Evolutionary conservation across 1,140 invertebrate genomes (phyloP).

Genomic region (Micrasema longulum): DNA sequence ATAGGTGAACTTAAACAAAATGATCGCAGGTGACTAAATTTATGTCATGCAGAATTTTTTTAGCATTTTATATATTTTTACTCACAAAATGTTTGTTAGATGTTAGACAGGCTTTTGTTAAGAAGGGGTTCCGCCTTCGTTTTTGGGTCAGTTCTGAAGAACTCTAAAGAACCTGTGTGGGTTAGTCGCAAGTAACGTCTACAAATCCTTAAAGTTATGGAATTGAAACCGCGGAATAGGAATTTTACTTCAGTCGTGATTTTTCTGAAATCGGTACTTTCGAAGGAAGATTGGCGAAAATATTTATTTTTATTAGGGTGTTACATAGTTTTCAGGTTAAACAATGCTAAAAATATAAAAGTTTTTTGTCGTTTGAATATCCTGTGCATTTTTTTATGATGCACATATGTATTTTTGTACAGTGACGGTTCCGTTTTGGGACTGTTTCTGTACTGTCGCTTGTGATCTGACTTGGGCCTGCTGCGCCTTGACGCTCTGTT

Average conservation of each 20-base stretch:
- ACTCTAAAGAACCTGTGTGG: too few species aligned
- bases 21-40: neutral
- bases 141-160: neutral
- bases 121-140: neutral
- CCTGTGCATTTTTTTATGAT: neutral
- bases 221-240: conserved; percentile 8
- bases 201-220: neutral
- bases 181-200: too few species aligned
- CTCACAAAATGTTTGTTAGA: neutral
- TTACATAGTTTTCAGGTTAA: too few species aligned
- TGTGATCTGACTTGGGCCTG: conserved; percentile 30
- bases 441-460: conserved; percentile 30
- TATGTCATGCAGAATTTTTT: conserved; percentile 18
- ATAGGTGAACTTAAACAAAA: conserved; percentile 16
- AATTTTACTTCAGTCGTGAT: conserved; percentile 14
- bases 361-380: too few species aligned
- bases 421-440: conserved; percentile 25
- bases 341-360: too few species aligned
- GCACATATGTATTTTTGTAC: conserved; percentile 37
- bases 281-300: neutral
- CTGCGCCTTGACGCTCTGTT: conserved; percentile 25
- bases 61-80: conserved; percentile 14
- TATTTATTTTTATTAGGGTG: too few species aligned
- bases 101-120: conserved; percentile 2
- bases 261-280: conserved; percentile 8